phyloP scores from a whole-genome alignment of 2,113 vertebrate genomes.

The Petrocephalus zakoni region DNA sequence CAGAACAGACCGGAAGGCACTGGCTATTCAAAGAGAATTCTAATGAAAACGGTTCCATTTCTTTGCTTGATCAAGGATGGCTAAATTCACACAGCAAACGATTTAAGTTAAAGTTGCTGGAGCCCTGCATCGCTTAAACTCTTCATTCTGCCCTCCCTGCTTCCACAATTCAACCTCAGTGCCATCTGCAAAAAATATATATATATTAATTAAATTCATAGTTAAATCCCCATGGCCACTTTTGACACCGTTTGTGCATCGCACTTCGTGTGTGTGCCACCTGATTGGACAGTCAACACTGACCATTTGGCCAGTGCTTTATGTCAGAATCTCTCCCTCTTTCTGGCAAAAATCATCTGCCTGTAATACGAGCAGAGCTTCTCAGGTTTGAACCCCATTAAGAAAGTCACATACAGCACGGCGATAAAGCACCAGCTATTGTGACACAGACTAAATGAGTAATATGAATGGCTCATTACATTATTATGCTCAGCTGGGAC shows the following conservation, averaged over 20 bases:
- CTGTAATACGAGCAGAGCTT: neutral
- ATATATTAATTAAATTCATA: neutral
- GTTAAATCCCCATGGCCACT: neutral
- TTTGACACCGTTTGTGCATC: neutral
- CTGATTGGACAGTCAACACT: neutral
- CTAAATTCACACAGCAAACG: neutral
- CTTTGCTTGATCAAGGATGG: neutral
- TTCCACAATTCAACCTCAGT: neutral
- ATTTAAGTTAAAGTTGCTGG: neutral
- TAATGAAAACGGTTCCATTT: neutral
- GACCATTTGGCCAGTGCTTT: neutral
- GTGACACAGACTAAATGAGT: neutral
- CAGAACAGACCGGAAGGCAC: neutral
- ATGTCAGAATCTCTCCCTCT: neutral
- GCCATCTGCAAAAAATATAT: neutral
- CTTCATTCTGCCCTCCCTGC: neutral
- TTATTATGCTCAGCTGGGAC: neutral
- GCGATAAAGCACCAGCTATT: neutral
- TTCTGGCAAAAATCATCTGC: neutral
- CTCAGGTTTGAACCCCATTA: neutral
- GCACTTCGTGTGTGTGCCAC: neutral
- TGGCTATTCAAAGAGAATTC: neutral
- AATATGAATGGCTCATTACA: neutral
- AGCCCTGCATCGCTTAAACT: neutral
- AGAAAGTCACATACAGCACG: neutral